phyloP scores from a whole-genome alignment of 37 sponge, comb jelly and placozoan species.

The Petrosia ficiformis region DNA sequence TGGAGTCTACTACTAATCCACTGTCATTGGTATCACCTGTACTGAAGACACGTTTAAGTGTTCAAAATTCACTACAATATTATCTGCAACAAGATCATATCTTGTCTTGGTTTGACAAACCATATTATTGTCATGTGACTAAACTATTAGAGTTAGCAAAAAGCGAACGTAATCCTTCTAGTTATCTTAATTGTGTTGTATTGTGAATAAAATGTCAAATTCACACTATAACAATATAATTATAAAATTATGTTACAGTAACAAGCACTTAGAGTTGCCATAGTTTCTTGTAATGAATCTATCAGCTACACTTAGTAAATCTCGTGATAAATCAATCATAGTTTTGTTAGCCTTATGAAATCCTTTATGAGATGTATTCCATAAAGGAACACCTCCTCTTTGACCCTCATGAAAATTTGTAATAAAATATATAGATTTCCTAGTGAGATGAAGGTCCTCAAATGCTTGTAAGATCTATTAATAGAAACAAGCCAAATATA shows the following conservation, averaged over 20 bases:
- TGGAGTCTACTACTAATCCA: neutral
- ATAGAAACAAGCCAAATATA: no score
- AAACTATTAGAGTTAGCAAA: constrained; percentile 54
- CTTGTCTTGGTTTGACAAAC: constrained; percentile 67
- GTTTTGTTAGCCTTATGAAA: constrained; percentile 72
- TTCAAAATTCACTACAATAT: constrained; percentile 41
- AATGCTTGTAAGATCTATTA: constrained; percentile 63
- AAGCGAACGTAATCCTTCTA: constrained; percentile 40
- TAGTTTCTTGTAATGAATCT: constrained; percentile 73
- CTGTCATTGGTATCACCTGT: constrained; percentile 19
- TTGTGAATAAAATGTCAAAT: neutral
- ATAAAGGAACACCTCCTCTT: constrained; percentile 61
- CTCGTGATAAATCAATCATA: constrained; percentile 70
- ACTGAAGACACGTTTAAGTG: constrained; percentile 31
- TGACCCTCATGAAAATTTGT: constrained; percentile 83
- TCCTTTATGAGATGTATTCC: constrained; percentile 67
- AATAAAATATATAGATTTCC: constrained; percentile 77
- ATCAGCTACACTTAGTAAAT: constrained; percentile 55
- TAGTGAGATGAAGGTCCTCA: constrained; percentile 73
- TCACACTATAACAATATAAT: neutral
- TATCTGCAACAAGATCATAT: constrained; percentile 61
- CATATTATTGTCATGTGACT: constrained; percentile 40
- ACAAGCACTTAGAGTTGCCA: constrained; percentile 15
- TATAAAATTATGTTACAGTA: constrained; percentile 3
- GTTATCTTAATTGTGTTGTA: neutral